Evolutionary conservation across 2,797 vertebrate genomes (phyloP).

Genomic region (Callimico goeldii): DNA sequence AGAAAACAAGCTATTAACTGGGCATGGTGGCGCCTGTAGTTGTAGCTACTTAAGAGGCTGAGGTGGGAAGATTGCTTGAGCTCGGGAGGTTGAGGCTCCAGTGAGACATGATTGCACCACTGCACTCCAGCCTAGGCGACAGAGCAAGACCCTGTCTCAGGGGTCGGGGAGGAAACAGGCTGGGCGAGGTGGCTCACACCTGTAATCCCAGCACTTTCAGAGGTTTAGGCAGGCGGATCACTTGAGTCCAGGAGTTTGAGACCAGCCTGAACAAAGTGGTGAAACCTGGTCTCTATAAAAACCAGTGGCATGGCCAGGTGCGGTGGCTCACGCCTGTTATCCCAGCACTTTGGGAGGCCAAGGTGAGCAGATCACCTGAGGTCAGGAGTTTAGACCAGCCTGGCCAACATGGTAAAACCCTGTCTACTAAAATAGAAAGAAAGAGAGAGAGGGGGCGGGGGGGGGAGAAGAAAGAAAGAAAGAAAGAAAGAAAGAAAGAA

Average conservation of each 20-base stretch:
- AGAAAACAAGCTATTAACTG: not conserved
- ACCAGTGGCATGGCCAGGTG: no score
- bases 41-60: not conserved
- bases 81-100: not conserved
- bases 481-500: no score
- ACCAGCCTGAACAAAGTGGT: not conserved
- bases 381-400: not conserved
- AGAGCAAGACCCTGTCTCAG: not conserved
- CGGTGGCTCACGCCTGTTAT: not conserved
- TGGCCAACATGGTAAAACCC: not conserved
- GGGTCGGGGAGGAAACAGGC: not conserved
- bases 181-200: no score
- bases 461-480: fast-evolving
- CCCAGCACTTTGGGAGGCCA: not conserved
- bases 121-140: not conserved
- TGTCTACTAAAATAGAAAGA: not conserved
- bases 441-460: not conserved
- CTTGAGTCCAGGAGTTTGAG: not conserved
- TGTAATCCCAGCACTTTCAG: not conserved
- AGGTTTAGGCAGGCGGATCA: not conserved
- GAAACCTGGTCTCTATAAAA: no score
- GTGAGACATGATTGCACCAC: not conserved
- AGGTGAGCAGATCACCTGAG: not conserved
- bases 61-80: not conserved
- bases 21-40: not conserved